phyloP scores from a whole-genome alignment of 2,113 vertebrate species.

The Manacus vitellinus region DNA sequence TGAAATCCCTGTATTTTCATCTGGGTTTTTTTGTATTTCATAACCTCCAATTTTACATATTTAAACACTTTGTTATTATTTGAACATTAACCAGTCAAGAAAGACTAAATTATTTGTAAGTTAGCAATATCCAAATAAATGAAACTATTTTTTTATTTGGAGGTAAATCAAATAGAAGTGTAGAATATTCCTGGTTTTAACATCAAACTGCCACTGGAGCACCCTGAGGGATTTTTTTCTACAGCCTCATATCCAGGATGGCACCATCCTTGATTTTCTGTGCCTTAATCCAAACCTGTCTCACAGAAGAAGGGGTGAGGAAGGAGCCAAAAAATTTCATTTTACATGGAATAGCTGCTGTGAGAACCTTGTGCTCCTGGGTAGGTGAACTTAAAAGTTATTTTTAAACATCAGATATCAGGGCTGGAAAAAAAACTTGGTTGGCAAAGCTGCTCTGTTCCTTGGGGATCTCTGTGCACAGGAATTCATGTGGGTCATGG shows the following conservation, averaged over 20 bases:
- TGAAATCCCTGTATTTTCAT: background rate
- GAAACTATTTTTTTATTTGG: background rate
- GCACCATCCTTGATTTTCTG: background rate
- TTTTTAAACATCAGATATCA: background rate
- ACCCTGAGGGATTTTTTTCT: background rate
- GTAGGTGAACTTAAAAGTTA: background rate
- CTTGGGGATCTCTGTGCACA: background rate
- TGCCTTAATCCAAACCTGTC: background rate
- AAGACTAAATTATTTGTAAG: background rate
- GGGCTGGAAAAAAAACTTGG: background rate
- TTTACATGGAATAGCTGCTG: background rate
- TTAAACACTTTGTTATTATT: background rate
- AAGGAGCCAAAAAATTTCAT: background rate
- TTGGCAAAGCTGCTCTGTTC: background rate
- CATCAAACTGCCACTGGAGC: background rate
- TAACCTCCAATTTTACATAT: too few species aligned
- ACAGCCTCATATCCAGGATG: background rate
- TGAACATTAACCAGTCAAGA: background rate
- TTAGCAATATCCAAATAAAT: background rate
- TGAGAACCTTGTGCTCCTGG: background rate
- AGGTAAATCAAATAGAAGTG: background rate
- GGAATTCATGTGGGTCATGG: slow-evolving; percentile 18
- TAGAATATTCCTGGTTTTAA: background rate
- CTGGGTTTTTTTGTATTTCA: background rate
- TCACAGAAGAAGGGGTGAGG: background rate